These are phyloP conservation scores for Mesorhabditis sp. DNA, from an alignment of 2,888 invertebrate species.

Conservation along the genomic window DNA sequence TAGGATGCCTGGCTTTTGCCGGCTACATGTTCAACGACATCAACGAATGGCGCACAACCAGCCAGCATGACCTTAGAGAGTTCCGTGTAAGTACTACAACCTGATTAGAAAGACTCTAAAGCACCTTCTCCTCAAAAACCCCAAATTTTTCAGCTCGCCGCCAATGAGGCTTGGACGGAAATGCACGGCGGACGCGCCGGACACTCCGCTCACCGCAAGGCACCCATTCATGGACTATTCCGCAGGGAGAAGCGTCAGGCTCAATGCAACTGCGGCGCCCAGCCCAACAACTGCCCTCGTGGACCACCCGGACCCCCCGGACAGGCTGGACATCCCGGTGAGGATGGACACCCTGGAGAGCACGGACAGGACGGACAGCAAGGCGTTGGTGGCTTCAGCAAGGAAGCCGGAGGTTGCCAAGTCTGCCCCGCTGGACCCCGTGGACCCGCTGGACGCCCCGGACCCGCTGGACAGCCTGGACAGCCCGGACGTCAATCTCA, in stretches of 20 bases:
- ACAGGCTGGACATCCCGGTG: conserved; percentile 6
- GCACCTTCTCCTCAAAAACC: too few relatives aligned
- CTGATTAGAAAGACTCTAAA: background rate
- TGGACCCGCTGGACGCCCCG: conserved; percentile 25
- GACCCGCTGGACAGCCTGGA: conserved; percentile 10
- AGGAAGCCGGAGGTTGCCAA: conserved; percentile 17
- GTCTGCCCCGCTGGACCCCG: conserved; percentile 28
- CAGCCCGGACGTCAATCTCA: conserved; percentile 26
- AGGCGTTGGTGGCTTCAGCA: background rate
- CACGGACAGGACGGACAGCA: background rate
- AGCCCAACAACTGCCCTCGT: conserved; percentile 5
- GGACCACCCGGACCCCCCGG: background rate
- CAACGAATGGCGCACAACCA: conserved; percentile 13
- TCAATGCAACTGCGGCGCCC: background rate
- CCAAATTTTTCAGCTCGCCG: background rate
- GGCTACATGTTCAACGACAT: conserved; percentile 27
- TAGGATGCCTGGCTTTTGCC: conserved; percentile 21
- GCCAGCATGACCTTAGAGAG: conserved; percentile 1
- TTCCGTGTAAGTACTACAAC: background rate
- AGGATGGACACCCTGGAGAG: conserved; percentile 5
- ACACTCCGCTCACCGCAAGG: background rate
- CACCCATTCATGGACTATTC: background rate
- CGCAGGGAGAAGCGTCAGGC: conserved; percentile 6
- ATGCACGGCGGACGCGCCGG: background rate
- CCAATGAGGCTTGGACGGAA: conserved; percentile 2